phyloP scores from a whole-genome alignment of 1,140 invertebrate genomes.

The Drosophila pruinosa region DNA sequence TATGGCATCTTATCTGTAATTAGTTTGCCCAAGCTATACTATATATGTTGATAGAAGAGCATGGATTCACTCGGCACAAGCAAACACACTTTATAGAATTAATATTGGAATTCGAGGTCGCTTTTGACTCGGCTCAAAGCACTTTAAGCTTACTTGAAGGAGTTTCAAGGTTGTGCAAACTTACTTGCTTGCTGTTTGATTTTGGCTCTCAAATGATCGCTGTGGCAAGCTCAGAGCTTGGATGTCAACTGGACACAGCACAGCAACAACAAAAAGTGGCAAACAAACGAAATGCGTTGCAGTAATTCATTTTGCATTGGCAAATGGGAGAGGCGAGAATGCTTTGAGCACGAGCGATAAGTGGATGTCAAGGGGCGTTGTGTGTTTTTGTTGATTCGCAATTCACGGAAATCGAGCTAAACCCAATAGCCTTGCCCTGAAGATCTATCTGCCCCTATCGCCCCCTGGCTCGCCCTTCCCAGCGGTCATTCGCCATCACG shows the following conservation, averaged over 20 bases:
- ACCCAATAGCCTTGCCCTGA: conserved; percentile 21
- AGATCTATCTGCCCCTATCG: no score
- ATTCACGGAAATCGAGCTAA: conserved; percentile 18
- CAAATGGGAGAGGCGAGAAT: no score
- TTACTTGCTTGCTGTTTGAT: not conserved
- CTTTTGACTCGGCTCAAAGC: not conserved
- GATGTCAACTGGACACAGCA: not conserved
- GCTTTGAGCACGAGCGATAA: conserved; percentile 53
- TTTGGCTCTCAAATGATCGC: not conserved
- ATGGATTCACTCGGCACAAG: no score
- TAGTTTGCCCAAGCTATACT: no score
- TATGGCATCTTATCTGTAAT: no score
- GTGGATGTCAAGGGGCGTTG: conserved; percentile 66
- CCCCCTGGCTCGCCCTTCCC: conserved; percentile 19
- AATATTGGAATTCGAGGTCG: not conserved
- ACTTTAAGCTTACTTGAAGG: conserved; percentile 1
- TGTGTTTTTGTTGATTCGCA: not conserved
- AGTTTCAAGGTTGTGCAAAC: conserved; percentile 15
- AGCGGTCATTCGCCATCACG: conserved; percentile 24
- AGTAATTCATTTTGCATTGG: conserved; percentile 48
- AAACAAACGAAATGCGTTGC: conserved; percentile 54
- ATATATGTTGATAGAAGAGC: no score
- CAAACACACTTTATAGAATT: not conserved
- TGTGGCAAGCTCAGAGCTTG: conserved; percentile 16
- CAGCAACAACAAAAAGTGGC: not conserved